Base-by-base conservation (phyloP, 2,888 invertebrate genomes). In the Zele albiditarsus region DNA sequence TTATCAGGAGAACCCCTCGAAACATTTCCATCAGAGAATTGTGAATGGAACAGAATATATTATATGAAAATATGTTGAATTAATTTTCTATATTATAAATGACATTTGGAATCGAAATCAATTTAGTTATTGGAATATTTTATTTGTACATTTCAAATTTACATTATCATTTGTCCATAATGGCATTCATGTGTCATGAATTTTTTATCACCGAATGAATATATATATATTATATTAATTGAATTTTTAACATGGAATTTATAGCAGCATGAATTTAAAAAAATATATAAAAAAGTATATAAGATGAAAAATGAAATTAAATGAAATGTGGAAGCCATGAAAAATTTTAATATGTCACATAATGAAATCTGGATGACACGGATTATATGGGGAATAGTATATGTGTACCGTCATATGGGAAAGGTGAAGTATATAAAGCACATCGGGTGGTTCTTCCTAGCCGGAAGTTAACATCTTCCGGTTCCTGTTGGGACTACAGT, bases 251-350 rank as follows among this genome's bases (percentile, higher is more conserved):
- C 20, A 53, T 6, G 20, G 8, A 20, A 6, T 53, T 53, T n/a
- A 46, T n/a, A 46, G 2, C 14, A 23, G 20, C 49, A 4, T 5
- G 4, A n/a, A 63, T 27, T 58, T 28, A 27, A 0, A 14, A 28
- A 60, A 60, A 27, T 60, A 23, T 23, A 49, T 33, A n/a, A 38
- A 38, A 33, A 46, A 67, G 25, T 46, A n/a, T n/a, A 12, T 38
- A 12, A 14, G 6, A 46, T n/a, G 31, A 67, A 38, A n/a, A 66
- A 33, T 66, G 46, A 14, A 46, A 38, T 28, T n/a, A 20, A 78
- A 78, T 75, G 74, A 74, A 73, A 73, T 77, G 71, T 77, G 72
- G 76, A 71, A 38, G 62, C 76, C 33, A 57, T 28, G 33, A 76
- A 71, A 70, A 74, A 66, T 73, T 3, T 33, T 33, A 63, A 63